phyloP scores from a whole-genome alignment of 2,797 vertebrate species.

The Ptychadena robeensis region DNA sequence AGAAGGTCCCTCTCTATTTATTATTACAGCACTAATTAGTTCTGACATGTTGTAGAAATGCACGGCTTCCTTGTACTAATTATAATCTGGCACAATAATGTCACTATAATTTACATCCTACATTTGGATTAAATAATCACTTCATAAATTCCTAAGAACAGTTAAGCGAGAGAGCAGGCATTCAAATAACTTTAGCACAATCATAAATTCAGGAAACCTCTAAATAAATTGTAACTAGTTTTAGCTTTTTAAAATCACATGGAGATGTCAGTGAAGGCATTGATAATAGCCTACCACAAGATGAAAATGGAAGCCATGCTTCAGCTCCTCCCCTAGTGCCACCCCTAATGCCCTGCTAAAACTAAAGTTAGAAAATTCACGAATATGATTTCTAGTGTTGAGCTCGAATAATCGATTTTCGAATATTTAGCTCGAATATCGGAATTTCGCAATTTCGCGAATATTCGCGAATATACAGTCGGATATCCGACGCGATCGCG shows the following conservation, averaged over 20 bases:
- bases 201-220: slow-evolving; percentile 9
- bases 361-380: no score
- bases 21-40: slow-evolving; percentile 51
- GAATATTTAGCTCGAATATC: no score
- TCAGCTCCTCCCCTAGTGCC: no score
- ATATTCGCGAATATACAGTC: no score
- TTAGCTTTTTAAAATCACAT: neutral
- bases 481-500: no score
- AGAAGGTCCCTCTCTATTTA: slow-evolving; percentile 42
- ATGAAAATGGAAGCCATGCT: no score
- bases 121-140: slow-evolving; percentile 56
- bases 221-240: neutral
- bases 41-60: slow-evolving; percentile 49
- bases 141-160: slow-evolving; percentile 50
- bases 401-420: no score
- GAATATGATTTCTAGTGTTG: no score
- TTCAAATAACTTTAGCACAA: slow-evolving; percentile 40
- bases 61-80: slow-evolving; percentile 53
- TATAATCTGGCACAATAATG: slow-evolving; percentile 53
- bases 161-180: slow-evolving; percentile 36
- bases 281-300: neutral
- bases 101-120: slow-evolving; percentile 56
- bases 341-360: no score
- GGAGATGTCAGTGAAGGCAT: neutral
- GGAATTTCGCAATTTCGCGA: no score